A percentile compares a stretch with the other conserved stretches of the same genome.
These are phyloP conservation scores for Pocillopora verrucosa DNA, from an alignment of 64 coral and sea anemone genomes.

Conservation along the genomic window DNA sequence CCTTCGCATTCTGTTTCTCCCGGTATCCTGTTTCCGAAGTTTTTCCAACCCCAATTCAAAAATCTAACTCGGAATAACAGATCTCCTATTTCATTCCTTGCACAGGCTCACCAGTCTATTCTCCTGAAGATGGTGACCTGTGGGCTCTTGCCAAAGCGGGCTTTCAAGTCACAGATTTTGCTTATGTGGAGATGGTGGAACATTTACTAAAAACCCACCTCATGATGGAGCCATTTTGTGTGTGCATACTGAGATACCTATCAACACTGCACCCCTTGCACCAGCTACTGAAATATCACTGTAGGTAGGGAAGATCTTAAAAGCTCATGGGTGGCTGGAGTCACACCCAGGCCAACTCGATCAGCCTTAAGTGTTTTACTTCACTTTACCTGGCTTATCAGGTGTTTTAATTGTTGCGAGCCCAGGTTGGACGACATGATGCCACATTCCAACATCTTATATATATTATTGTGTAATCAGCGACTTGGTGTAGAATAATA, in stretches of 20 bases:
- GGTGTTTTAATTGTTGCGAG: too few species aligned
- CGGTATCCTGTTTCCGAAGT: too few species aligned
- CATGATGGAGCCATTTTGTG: constrained; percentile 84
- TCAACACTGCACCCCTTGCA: constrained; percentile 69
- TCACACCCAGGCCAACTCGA: too few species aligned
- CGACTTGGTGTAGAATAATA: too few species aligned
- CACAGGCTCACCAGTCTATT: constrained; percentile 62
- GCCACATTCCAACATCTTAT: too few species aligned
- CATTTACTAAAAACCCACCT: constrained; percentile 78
- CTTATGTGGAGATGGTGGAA: constrained; percentile 73
- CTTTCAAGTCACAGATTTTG: constrained; percentile 75
- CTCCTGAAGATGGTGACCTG: constrained; percentile 50
- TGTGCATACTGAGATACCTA: constrained; percentile 70
- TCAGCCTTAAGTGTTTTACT: too few species aligned
- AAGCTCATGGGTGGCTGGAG: background rate
- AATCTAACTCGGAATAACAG: background rate
- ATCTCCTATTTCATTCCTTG: background rate
- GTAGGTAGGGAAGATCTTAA: constrained; percentile 29
- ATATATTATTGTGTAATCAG: too few species aligned
- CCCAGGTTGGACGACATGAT: too few species aligned
- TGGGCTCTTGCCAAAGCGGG: constrained; percentile 67
- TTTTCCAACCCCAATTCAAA: too few species aligned
- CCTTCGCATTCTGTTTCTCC: too few species aligned
- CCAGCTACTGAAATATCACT: constrained; percentile 83
- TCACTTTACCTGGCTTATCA: too few species aligned